Conservation (phyloP, 30 jellyfish, hydroid and myxozoan genomes). For the Pelagia noctiluca region DNA sequence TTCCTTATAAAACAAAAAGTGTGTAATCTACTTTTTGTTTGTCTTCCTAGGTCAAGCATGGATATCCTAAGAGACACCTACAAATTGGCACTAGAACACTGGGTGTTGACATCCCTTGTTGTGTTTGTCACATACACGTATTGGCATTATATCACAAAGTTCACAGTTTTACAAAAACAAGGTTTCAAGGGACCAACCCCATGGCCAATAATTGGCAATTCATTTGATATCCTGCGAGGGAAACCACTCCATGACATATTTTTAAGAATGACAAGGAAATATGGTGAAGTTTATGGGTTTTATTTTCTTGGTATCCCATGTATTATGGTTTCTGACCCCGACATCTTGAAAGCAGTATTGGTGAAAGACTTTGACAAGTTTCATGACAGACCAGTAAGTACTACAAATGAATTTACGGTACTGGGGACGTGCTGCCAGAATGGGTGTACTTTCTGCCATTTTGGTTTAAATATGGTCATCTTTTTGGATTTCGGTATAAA, state of each 20-base stretch:
- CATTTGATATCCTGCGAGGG: background rate
- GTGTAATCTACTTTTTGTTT: background rate
- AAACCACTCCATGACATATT: slow-evolving; percentile 11
- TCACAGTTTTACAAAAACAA: slow-evolving; percentile 37
- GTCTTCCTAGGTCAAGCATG: slow-evolving; percentile 7
- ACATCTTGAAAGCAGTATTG: slow-evolving; percentile 33
- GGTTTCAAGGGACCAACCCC: slow-evolving; percentile 64
- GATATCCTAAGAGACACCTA: background rate
- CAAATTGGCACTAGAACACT: slow-evolving; percentile 38
- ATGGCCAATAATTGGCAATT: slow-evolving; percentile 51
- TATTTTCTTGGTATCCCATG: slow-evolving; percentile 16
- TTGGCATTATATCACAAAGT: slow-evolving; percentile 38
- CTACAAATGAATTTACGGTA: too few species aligned
- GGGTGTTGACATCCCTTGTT: slow-evolving; percentile 31
- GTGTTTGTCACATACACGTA: slow-evolving; percentile 6
- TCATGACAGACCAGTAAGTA: slow-evolving; percentile 74
- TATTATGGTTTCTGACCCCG: slow-evolving; percentile 61
- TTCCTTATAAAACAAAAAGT: too few species aligned
- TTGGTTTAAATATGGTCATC: too few species aligned
- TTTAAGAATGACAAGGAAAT: slow-evolving; percentile 1
- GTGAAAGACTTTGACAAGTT: slow-evolving; percentile 69
- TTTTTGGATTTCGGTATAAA: too few species aligned
- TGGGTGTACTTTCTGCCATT: too few species aligned
- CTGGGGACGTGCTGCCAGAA: too few species aligned
- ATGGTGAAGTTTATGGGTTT: slow-evolving; percentile 54